A percentile compares a stretch with the other conserved stretches of the same genome.
Evolutionary conservation across 2,113 vertebrate species (phyloP).

Genomic region (Macroglossus sobrinus): DNA sequence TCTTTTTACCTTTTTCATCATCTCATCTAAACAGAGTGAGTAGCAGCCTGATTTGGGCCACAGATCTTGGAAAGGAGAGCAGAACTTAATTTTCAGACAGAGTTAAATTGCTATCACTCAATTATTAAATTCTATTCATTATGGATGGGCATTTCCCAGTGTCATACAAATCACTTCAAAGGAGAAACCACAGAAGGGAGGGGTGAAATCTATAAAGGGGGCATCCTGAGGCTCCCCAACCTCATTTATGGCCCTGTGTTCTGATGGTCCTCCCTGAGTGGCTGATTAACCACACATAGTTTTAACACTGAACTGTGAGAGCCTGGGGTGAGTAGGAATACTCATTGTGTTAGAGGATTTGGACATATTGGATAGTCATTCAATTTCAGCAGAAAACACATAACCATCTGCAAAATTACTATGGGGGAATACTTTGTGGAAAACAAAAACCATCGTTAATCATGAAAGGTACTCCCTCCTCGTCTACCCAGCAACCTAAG

Average conservation of each 20-base stretch:
- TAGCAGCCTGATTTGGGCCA: not conserved
- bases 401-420: not conserved
- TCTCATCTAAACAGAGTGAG: not conserved
- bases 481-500: not conserved
- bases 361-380: not conserved
- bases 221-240: accelerated
- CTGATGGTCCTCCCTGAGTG: not conserved
- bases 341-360: not conserved
- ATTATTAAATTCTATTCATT: not conserved
- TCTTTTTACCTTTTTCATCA: not conserved
- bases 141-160: not conserved
- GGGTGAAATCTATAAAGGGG: accelerated
- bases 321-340: not conserved
- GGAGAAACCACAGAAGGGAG: not conserved
- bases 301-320: not conserved
- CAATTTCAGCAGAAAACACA: not conserved
- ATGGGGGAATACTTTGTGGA: not conserved
- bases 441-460: not conserved
- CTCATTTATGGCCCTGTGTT: accelerated
- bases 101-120: not conserved
- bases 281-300: not conserved
- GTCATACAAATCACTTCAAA: not conserved
- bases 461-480: not conserved
- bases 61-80: not conserved
- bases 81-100: not conserved